Base-by-base conservation (phyloP, 2,888 invertebrate genomes). In the Parelbella ahira region DNA sequence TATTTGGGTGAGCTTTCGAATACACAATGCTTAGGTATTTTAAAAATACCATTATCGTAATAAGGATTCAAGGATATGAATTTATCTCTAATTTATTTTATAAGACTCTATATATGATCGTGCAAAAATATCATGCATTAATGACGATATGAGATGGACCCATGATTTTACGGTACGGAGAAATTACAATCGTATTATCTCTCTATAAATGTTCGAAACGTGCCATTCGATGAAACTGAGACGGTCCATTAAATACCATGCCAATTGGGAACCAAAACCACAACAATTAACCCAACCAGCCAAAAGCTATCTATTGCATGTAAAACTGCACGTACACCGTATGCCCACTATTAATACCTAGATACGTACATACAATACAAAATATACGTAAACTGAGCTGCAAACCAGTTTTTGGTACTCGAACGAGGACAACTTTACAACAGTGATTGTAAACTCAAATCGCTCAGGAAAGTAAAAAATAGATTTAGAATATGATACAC, bases 271-370 rank as follows among this genome's bases (percentile, higher is more conserved):
- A 63, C 56, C 47, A 63, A 63, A 65, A 63, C 56, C 60, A 62
- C 60, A 69, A 58, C 54, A 51, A 64, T 56, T 55, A 51, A 68
- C 70, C 72, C 71, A 73, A 73, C 71, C 72, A 75, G 75, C 71
- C 68, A 76, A 52, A 72, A 74, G 71, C 72, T 64, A 60, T 49
- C 58, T 64, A 63, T 59, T 64, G 61, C 60, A 58, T 59, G 56
- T 54, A 48, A 47, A 59, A 60, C 50, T 51, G 59, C 58, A 57
- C 56, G 59, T 59, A 56, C 56, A 55, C 49, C 44, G 55, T 29
- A 53, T 57, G 56, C 50, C 60, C 49, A 59, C 61, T 63, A 63
- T 54, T 9, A 47, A 47, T 38, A 43, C 39, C 10, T 53, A 58
- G 15, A 15, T 15, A 15, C 49, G 29, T 48, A 55, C 49, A 32